Evolutionary conservation across 23 tunicate genomes (phyloP), one percentile per base, ranked within the genome.

Genomic region (Trididemnum miniatum): DNA sequence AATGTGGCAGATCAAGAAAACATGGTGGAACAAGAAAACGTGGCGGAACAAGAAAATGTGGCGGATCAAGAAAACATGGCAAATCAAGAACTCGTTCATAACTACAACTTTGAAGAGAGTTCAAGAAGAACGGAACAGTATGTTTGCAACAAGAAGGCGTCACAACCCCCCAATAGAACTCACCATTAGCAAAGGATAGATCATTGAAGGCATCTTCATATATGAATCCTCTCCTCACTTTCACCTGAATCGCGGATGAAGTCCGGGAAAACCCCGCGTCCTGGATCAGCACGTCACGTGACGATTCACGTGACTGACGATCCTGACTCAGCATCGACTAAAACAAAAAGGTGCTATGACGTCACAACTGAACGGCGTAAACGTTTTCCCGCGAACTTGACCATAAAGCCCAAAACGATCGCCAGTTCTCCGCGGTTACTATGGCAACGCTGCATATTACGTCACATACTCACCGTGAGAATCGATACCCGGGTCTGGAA

Each of bases 131-230:
- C n/a, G n/a, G n/a, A n/a, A 49, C 57, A 49, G 57, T 49, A 9
- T 49, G 57, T 18, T 9, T 18, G 12, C 18, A 12, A 49, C 57
- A 49, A 9, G 15, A 12, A 9, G 18, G 12, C 18, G 57, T 18
- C 57, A 49, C 57, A 9, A 12, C 12, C 57, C 15, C 57, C 12
- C 57, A 49, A 49, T 49, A 49, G 18, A 49, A 22, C 64, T 67
- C 50, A 91, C 97, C 97, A 31, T 92, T 92, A 33, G 84, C 75
- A 0, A 12, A 32, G 0, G 97, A 92, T 50, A 92, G 62, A 40
- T 92, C 97, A 37, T 92, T 87, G 81, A 92, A 92, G 4, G 97
- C 92, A 36, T 92, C 97, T 67, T 92, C 97, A 65, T 92, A 92
- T 28, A 92, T 20, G 65, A 78, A 92, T 9, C 87, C 86, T 25